Evolutionary conservation across 2,797 vertebrate species (phyloP), one percentile per base, ranked within the genome.

Genomic region (Nyctibius grandis): DNA sequence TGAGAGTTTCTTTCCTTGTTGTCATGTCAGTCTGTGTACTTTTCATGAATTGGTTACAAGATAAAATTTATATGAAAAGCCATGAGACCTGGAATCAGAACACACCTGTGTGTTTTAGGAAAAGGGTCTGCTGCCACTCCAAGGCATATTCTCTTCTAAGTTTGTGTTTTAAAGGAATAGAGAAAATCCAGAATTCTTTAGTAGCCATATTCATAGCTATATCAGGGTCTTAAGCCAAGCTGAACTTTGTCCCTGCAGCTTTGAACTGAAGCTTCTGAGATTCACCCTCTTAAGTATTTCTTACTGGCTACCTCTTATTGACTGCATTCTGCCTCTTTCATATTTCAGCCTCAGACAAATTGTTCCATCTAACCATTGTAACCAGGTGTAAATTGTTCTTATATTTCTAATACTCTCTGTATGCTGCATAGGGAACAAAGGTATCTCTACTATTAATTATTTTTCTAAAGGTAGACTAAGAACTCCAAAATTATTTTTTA

Each of bases 61-160:
- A 40, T 16, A 82, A 89, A 85, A 67, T 42, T 54, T 54, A 29
- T 33, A 29, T 33, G 33, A 63, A 72, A 63, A 85, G 14, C 17
- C 22, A 18, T 45, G 23, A 67, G 17, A 36, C 13, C 9, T 67
- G 38, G 53, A 69, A 72, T 28, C 5, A n/a, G 21, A 73, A 34
- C 1, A 1, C 36, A 34, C 2, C 1, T 1, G 5, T 9, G 3
- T 12, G 4, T 53, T 91, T 36, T 15, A 77, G 17, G 34, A 73
- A 50, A 56, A 73, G 3, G 3, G 11, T 56, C 31, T 76, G 16
- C 31, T 77, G 21, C 11, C 4, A 18, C 3, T 65, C 12, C 15
- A 47, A 29, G 69, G 5, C 9, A 36, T n/a, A 16, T 15, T 60
- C 18, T 60, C 12, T 56, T 76, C 64, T 23, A 77, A 56, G 9